phyloP scores from a whole-genome alignment of 2,113 vertebrate species.

The Neomonachus schauinslandi region DNA sequence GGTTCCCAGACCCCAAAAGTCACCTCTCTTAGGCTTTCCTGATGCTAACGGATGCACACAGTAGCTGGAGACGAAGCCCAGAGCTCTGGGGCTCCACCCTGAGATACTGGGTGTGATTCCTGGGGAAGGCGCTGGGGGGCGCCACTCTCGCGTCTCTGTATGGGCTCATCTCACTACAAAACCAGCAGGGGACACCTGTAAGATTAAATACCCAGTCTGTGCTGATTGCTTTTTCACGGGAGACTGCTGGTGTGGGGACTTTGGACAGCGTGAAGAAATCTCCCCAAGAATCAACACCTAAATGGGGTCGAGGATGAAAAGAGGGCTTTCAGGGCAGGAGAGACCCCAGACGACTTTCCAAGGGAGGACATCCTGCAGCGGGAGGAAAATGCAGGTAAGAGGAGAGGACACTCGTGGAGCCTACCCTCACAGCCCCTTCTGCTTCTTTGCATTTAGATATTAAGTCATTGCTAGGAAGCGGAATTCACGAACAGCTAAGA shows the following conservation, averaged over 20 bases:
- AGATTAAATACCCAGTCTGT: neutral
- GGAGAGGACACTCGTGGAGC: rapidly evolving
- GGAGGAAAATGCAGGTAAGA: rapidly evolving
- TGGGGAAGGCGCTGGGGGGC: neutral
- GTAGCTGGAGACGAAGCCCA: neutral
- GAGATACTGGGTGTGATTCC: neutral
- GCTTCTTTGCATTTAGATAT: constrained; percentile 87
- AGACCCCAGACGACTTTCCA: neutral
- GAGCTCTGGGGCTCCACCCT: neutral
- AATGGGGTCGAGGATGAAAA: neutral
- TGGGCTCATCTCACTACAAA: neutral
- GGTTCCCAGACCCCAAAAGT: neutral
- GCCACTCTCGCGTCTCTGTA: neutral
- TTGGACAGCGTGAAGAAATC: neutral
- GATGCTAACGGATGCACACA: neutral
- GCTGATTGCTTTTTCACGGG: neutral
- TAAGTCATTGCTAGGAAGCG: constrained; percentile 89
- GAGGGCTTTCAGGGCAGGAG: neutral
- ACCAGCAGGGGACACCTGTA: neutral
- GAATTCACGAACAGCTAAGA: constrained; percentile 89
- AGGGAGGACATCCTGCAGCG: rapidly evolving
- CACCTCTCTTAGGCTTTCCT: neutral
- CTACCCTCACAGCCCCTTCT: neutral
- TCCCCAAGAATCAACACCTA: neutral
- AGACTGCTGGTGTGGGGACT: too few relatives aligned